Base-by-base conservation (phyloP, 2,113 vertebrate genomes). In the Odontesthes bonariensis region DNA sequence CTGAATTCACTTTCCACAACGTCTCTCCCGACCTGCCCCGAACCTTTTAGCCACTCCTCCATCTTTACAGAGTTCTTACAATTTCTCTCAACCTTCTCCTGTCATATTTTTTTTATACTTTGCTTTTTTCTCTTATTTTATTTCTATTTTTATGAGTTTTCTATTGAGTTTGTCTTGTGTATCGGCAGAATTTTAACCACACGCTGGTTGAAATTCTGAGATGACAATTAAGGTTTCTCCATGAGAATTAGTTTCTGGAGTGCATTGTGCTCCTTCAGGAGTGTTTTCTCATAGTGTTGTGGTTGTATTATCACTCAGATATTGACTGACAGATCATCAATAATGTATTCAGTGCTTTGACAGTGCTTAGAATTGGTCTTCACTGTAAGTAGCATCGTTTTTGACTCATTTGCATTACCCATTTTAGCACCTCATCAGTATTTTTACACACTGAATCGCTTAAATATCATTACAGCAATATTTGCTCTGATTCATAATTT, bases 101-200 rank as follows among this genome's bases (percentile, higher is more conserved):
- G 87, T 91, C 94, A 92, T 91, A 89, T 92, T 92, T 92, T 91
- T 91, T 77, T 89, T 84, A 47, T 70, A 70, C 73, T 83, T 89
- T 89, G 69, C 86, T 91, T 94, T 91, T 73, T 91, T 90, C 86
- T 53, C 86, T 47, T 73, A 67, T 86, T 82, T n/a, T 55, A 31
- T 44, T n/a, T 40, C 13, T 61, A 7, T 60, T 73, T 46, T 44
- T 38, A 38, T 38, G 6, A 8, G 2, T 49, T 49, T 49, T 47
- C 46, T 49, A 72, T 90, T 94, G 81, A 82, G 90, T 92, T 93
- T 87, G 92, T 92, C 85, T 91, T 92, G 90, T 90, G 90, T 88
- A 88, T 91, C 82, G 83, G 87, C 86, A 94, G 94, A 94, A 94
- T 94, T 94, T 94, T 88, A 93, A 93, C 89, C 92, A 86, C 42